A percentile compares a stretch with the other conserved stretches of the same genome.
These are phyloP conservation scores for Ptychoptera contaminata DNA, from an alignment of 2,888 invertebrate species.

Conservation along the genomic window DNA sequence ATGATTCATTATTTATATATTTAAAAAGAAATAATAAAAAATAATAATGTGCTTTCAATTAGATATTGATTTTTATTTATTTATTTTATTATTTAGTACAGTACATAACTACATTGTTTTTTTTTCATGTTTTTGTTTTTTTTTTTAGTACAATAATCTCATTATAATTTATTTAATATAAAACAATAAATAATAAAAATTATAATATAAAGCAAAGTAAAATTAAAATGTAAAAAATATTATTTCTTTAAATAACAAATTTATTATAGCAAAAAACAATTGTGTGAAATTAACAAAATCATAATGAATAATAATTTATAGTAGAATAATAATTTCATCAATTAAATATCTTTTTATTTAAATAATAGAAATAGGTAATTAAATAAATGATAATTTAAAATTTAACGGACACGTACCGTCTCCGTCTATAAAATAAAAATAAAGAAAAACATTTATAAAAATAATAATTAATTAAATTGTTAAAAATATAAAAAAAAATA, in stretches of 20 bases:
- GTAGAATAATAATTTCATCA: neutral
- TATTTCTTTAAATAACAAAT: neutral
- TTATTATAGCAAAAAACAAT: neutral
- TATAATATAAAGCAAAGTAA: neutral
- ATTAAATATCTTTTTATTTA: neutral
- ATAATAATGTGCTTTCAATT: no score
- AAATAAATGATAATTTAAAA: no score
- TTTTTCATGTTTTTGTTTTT: conserved; percentile 1
- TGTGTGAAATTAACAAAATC: no score
- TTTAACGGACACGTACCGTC: no score
- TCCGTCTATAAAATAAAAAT: no score
- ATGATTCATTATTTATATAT: no score
- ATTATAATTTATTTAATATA: neutral
- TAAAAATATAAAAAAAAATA: no score
- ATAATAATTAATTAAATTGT: no score
- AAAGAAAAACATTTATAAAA: no score
- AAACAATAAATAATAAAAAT: neutral
- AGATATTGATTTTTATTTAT: no score
- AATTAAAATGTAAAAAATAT: neutral
- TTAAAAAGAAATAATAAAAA: no score
- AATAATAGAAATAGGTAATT: neutral
- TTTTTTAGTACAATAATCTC: neutral
- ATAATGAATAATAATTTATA: neutral
- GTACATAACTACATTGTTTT: neutral
- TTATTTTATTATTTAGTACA: no score